Conservation (phyloP, 2,113 vertebrate species). For the Oreochromis tanganicae region DNA sequence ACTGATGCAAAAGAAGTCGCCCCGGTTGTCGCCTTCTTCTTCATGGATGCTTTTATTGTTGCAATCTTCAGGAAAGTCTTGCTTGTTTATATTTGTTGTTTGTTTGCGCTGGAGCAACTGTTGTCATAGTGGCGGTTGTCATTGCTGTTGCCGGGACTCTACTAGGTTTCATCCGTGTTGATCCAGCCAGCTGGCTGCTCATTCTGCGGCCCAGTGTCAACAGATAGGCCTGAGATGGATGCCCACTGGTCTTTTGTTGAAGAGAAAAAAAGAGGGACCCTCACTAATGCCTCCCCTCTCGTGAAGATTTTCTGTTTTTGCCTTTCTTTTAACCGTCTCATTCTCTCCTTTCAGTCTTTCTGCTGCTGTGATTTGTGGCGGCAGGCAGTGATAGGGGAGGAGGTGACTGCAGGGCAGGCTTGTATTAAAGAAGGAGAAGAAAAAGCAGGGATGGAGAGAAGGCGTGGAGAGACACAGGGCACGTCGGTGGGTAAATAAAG, state of each 20-base stretch:
- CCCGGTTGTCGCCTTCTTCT: background rate
- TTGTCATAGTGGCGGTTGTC: slow-evolving; percentile 9
- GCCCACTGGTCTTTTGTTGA: slow-evolving; percentile 52
- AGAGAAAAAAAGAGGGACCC: background rate
- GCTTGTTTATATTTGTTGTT: slow-evolving; percentile 8
- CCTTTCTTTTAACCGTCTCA: background rate
- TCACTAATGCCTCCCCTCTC: background rate
- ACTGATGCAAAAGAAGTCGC: background rate
- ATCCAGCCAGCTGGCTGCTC: slow-evolving; percentile 47
- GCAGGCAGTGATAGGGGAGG: slow-evolving; percentile 34
- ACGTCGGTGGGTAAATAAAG: slow-evolving; percentile 40
- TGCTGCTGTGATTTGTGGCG: slow-evolving; percentile 49
- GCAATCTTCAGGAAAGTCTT: background rate
- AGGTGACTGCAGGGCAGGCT: slow-evolving; percentile 17
- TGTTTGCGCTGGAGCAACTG: background rate
- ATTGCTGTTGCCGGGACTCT: background rate
- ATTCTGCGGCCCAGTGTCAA: slow-evolving; percentile 45
- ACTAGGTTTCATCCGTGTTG: slow-evolving; percentile 41
- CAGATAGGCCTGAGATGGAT: slow-evolving; percentile 59
- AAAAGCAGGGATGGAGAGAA: slow-evolving; percentile 11
- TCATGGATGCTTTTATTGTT: background rate
- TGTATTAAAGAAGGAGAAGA: slow-evolving; percentile 12
- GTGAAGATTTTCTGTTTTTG: slow-evolving; percentile 10
- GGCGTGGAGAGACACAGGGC: slow-evolving; percentile 2
- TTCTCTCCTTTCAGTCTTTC: slow-evolving; percentile 22